Base-by-base conservation (phyloP, 2,888 invertebrate species). In the Trachelus iudaicus region DNA sequence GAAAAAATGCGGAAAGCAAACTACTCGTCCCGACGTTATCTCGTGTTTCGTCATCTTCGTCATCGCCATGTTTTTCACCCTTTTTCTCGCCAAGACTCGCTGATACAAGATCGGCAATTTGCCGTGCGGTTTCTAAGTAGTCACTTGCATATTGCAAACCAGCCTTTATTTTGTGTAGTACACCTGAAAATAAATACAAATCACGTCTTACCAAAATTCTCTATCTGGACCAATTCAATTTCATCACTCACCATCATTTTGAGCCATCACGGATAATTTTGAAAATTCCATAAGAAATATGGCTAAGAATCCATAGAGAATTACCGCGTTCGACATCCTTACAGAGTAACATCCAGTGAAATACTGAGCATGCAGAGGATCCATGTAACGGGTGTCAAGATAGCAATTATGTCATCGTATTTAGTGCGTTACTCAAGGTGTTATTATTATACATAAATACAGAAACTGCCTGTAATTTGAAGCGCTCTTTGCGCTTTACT, bases 61-160 rank as follows among this genome's bases (percentile, higher is more conserved):
- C 85, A 0, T 86, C 88, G 1, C 83, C 87, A n/a, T 84, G 83
- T 78, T 83, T 89, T 75, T 84, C 86, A 73, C 75, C 77, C 31
- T 82, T 73, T 79, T 86, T 86, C 34, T 88, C 87, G 12, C 90
- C 90, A 81, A 94, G 93, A 34, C 94, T 93, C 81, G 93, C 92
- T 13, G 93, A 93, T 13, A 95, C 94, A 80, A 95, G 89, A 88
- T 93, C 93, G 1, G 94, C 94, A 75, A 96, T 94, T 85, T 93
- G 93, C 40, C 92, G 93, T 0, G 94, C 94, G 0, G 88, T 88
- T 33, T 93, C 92, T 56, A 93, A 86, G 77, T 93, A 91, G 84
- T 92, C 92, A 35, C 92, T 92, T 2, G 93, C 93, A 81, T 92
- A 90, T 82, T 93, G 89, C 76, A 94, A 87, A 9, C 93, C 93